phyloP scores from a whole-genome alignment of 2,797 vertebrate genomes.

The Macroramphosus scolopax region DNA sequence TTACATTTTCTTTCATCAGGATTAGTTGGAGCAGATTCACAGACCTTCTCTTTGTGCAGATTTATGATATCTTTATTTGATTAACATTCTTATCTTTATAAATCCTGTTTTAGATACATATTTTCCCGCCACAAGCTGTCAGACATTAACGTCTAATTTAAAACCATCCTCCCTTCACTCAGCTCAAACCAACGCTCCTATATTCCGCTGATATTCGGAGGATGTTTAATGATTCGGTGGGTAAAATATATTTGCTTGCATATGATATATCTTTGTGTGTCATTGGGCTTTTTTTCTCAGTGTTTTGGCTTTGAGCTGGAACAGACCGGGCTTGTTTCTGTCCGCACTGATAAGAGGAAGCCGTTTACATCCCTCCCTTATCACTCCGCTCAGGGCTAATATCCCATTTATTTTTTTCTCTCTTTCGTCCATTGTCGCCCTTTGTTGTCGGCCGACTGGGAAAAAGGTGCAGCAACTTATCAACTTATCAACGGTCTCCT shows the following conservation, averaged over 20 bases:
- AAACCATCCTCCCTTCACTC: too few species aligned
- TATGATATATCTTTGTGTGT: constrained; percentile 33
- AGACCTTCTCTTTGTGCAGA: too few species aligned
- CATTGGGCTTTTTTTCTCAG: constrained; percentile 46
- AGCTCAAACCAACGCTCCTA: constrained; percentile 39
- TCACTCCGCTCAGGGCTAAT: constrained; percentile 73
- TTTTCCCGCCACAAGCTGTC: too few species aligned
- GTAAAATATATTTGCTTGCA: constrained; percentile 6
- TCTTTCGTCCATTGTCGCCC: constrained; percentile 49
- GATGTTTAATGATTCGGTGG: constrained; percentile 25
- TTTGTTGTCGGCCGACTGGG: constrained; percentile 55
- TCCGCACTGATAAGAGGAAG: constrained; percentile 75
- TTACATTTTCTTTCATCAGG: too few species aligned
- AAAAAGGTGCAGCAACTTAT: constrained; percentile 46
- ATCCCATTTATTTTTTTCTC: constrained; percentile 64
- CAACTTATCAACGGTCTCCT: constrained; percentile 18
- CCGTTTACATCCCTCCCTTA: constrained; percentile 72
- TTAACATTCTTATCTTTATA: too few species aligned
- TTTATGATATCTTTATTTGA: too few species aligned
- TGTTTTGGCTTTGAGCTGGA: constrained; percentile 57
- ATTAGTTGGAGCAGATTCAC: too few species aligned
- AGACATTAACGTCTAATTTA: too few species aligned
- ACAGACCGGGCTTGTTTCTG: constrained; percentile 69
- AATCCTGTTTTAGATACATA: too few species aligned
- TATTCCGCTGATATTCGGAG: constrained; percentile 30